Evolutionary conservation across 1,140 invertebrate species (phyloP), one percentile per base, ranked within the genome.

Genomic region (Babylonia areolata): DNA sequence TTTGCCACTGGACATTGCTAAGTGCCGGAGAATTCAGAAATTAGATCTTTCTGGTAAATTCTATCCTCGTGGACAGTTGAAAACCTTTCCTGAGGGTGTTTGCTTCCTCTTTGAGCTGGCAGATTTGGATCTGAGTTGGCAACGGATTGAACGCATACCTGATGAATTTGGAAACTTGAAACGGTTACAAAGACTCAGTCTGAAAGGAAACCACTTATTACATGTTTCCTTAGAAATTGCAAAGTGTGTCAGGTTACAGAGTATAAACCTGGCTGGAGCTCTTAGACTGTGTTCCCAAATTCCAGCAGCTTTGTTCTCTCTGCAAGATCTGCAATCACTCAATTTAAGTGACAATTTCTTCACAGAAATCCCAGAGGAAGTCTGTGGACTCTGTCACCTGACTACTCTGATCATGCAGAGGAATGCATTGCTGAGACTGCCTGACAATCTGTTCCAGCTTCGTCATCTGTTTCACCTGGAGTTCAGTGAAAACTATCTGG

Each of bases 261-360:
- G 87, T 17, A 84, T 93, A 28, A 90, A 93, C 85, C 84, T 93
- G 28, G 91, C 92, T 40, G 92, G 92, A 33, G 92, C 92, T 20
- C 90, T 93, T 84, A 89, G 91, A 42, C 83, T 91, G 15, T 89
- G 91, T 77, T 91, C 92, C 11, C 87, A 85, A 31, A 92, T 93
- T 85, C 93, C 93, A 17, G 80, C 87, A 46, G 90, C 91, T 39
- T 84, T 93, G 12, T 90, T 93, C 42, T 84, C 85, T n/a, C 83
- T 93, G 39, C 88, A 90, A 37, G 90, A 92, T 73, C 28, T 80
- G 28, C 81, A 88, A 85, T 86, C 86, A 64, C 86, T 94, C 71
- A 91, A 92, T 86, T 85, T 93, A n/a, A 92, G 90, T 58, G 91
- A 91, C 39, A 94, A 94, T 84, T 91, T 90, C 58, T 92, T 94